Evolutionary conservation across 2,888 invertebrate species (phyloP).

Genomic region (Clitarchus hookeri): DNA sequence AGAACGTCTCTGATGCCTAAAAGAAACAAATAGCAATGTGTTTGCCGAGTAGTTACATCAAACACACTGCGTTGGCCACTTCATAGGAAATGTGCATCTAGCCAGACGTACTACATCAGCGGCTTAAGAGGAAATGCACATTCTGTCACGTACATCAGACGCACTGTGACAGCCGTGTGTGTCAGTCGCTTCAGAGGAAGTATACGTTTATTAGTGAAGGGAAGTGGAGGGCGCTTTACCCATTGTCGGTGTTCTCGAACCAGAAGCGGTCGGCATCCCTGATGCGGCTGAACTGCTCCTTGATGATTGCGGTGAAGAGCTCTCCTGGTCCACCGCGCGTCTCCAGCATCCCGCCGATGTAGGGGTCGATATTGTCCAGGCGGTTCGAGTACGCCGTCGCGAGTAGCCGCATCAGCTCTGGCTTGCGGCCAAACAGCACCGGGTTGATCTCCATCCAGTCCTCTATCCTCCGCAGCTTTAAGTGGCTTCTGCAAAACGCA

Average conservation of each 20-base stretch:
- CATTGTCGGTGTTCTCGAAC: slow-evolving; percentile 92
- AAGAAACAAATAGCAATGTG: no score
- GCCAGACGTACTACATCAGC: no score
- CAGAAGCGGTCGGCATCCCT: slow-evolving; percentile 95
- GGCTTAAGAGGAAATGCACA: no score
- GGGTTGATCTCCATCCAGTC: slow-evolving; percentile 90
- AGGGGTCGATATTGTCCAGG: slow-evolving; percentile 89
- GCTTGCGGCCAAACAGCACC: slow-evolving; percentile 70
- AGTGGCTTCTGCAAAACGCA: slow-evolving; percentile 34
- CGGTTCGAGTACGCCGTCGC: slow-evolving; percentile 78
- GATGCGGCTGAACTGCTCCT: slow-evolving; percentile 89
- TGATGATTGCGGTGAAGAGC: slow-evolving; percentile 85
- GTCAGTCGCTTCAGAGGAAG: no score
- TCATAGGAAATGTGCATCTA: no score
- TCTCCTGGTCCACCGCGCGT: slow-evolving; percentile 89
- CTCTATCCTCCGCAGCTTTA: slow-evolving; percentile 66
- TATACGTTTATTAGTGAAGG: no score
- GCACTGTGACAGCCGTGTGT: no score
- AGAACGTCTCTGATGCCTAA: no score
- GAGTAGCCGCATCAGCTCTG: slow-evolving; percentile 74
- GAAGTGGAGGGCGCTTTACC: slow-evolving; percentile 59
- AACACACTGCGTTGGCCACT: no score
- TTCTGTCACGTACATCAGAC: no score
- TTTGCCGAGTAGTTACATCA: no score
- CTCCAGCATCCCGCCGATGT: slow-evolving; percentile 97